Evolutionary conservation across 2,888 invertebrate species (phyloP).

Genomic region (Nomada hirtipes): DNA sequence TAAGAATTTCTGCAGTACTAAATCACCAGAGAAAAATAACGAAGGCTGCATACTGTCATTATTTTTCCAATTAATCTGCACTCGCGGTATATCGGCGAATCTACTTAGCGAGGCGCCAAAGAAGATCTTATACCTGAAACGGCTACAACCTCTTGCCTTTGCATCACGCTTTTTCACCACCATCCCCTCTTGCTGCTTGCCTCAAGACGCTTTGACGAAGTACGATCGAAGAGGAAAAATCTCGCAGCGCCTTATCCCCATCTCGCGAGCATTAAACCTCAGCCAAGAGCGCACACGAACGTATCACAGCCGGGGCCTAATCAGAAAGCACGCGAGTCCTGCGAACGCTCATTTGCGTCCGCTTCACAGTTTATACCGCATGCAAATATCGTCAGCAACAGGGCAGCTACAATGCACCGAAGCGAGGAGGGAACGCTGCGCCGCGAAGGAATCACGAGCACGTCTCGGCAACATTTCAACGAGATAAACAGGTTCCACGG

Average conservation of each 20-base stretch:
- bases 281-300: not conserved
- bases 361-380: constrained; percentile 62
- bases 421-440: constrained; percentile 1
- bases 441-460: constrained; percentile 64
- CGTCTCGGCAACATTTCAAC: constrained; percentile 68
- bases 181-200: not conserved
- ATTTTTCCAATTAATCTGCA: not conserved
- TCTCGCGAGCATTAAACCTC: constrained; percentile 26
- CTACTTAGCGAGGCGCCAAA: not conserved
- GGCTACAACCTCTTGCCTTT: constrained; percentile 13
- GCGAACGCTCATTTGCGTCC: constrained; percentile 57
- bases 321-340: constrained; percentile 50
- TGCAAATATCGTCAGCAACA: constrained; percentile 53
- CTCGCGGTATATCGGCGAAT: constrained; percentile 7
- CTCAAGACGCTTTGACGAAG: constrained; percentile 10
- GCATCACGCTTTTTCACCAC: constrained; percentile 26
- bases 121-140: constrained; percentile 15
- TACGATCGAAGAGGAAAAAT: constrained; percentile 24
- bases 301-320: constrained; percentile 38
- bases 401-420: constrained; percentile 1
- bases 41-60: no score
- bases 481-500: constrained; percentile 70
- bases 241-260: constrained; percentile 32
- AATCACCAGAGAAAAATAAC: no score
- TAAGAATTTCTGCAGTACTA: no score